Evolutionary conservation across 2,888 invertebrate genomes (phyloP).

Genomic region (Caenorhabditis macrosperma): DNA sequence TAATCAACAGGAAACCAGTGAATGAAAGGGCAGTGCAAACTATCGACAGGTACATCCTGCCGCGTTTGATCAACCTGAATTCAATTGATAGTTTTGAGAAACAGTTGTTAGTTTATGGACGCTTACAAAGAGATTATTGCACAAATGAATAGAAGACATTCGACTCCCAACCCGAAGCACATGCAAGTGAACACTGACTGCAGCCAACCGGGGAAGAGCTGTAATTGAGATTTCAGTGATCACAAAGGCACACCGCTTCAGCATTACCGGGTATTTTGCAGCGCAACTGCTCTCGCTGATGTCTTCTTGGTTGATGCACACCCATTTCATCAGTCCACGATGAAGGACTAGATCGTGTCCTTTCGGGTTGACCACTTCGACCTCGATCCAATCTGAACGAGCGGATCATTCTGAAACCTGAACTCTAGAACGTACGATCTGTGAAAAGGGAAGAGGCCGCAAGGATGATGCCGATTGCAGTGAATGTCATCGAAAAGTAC

Average conservation of each 20-base stretch:
- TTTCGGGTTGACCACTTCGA: slow-evolving; percentile 32
- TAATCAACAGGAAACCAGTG: slow-evolving; percentile 33
- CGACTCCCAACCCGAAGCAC: slow-evolving; percentile 40
- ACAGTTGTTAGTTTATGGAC: too few relatives aligned
- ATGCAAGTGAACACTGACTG: slow-evolving; percentile 55
- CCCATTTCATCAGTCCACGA: slow-evolving; percentile 54
- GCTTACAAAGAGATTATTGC: slow-evolving; percentile 39
- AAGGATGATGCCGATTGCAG: slow-evolving; percentile 26
- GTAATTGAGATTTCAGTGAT: too few relatives aligned
- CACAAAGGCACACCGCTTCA: not conserved
- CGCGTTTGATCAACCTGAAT: slow-evolving; percentile 41
- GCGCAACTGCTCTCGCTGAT: slow-evolving; percentile 32
- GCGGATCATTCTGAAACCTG: not conserved
- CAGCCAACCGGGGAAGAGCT: slow-evolving; percentile 54
- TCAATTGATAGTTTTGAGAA: not conserved
- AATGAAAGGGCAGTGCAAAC: slow-evolving; percentile 39
- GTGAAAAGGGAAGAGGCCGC: slow-evolving; percentile 39
- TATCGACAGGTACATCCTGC: slow-evolving; percentile 28
- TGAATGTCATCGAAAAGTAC: slow-evolving; percentile 38
- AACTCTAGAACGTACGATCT: slow-evolving; percentile 23
- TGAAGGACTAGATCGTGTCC: slow-evolving; percentile 40
- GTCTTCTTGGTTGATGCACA: slow-evolving; percentile 46
- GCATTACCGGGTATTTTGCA: slow-evolving; percentile 41
- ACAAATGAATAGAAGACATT: slow-evolving; percentile 26
- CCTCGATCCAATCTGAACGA: slow-evolving; percentile 46